Evolutionary conservation across 1,140 invertebrate genomes (phyloP), one percentile per base, ranked within the genome.

Genomic region (Ridgeia piscesae): DNA sequence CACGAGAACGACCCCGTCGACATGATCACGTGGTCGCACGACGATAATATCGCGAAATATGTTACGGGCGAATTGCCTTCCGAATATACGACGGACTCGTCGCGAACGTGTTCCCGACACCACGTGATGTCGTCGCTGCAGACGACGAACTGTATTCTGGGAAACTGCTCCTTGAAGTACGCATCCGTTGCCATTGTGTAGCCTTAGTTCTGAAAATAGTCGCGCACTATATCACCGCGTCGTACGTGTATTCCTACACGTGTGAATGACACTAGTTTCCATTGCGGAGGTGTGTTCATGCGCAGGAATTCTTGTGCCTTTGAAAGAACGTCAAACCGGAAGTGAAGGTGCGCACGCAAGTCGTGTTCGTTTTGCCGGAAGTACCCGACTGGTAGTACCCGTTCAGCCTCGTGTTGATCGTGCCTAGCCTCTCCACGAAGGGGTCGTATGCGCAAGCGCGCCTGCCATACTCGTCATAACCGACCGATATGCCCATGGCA

Each of bases 1-100:
- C 97, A 96, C 33, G 97, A 97, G 93, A 97, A 97, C 34, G 97
- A 97, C n/a, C 97, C 97, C 92, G 97, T 97, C 95, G 97, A 97
- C 93, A 97, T 97, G 93, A 97, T 97, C 92, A 96, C 96, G 94
- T 97, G 97, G 95, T 97, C 97, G 94, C 97, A 97, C 9, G 96
- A 94, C 33, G 97, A 96, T 93, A 97, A 95, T 58, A 97, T 96
- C 33, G 97, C 97, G 92, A 97, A 94, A 95, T 97, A 97, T 77
- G 8, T 34, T 35, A 21, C 89, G 35, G 34, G 34, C 31, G 35
- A 33, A 27, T 88, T 8, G n/a, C 34, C 35, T 34, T 58, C 42
- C n/a, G 89, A 92, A 91, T 88, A 92, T 31, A 91, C 90, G 31
- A 92, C 35, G 48, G 31, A n/a, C 21, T 6, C 89, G 8, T 34